Evolutionary conservation across 2,113 vertebrate species (phyloP).

Genomic region (Lagopus leucura): DNA sequence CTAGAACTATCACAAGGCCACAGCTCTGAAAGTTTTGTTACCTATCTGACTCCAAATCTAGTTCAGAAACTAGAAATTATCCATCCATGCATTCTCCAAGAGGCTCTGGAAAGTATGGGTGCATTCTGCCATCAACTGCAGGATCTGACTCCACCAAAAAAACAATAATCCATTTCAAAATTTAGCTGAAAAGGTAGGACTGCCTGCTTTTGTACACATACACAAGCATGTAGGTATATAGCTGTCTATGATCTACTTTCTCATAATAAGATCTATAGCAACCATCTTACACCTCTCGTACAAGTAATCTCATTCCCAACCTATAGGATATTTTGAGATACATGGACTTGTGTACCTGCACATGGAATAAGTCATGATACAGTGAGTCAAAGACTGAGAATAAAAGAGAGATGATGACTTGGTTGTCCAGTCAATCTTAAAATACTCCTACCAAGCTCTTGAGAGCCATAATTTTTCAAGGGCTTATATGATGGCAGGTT

Average conservation of each 20-base stretch:
- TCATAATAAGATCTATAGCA: not conserved
- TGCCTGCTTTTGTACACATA: not conserved
- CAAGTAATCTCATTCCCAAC: not conserved
- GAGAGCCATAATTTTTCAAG: slow-evolving; percentile 51
- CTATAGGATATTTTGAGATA: not conserved
- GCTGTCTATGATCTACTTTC: not conserved
- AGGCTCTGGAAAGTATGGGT: not conserved
- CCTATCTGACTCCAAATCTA: not conserved
- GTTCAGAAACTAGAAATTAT: not conserved
- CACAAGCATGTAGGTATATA: no score
- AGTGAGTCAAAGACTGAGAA: not conserved
- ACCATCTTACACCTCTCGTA: not conserved
- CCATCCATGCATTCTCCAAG: not conserved
- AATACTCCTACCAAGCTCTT: slow-evolving; percentile 58
- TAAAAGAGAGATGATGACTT: not conserved
- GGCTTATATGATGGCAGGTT: not conserved
- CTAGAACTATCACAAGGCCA: not conserved
- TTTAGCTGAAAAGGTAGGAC: not conserved
- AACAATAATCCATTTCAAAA: not conserved
- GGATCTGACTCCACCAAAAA: not conserved
- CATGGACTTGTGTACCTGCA: not conserved
- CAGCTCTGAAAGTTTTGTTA: not conserved
- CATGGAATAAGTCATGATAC: not conserved
- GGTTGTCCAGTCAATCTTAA: slow-evolving; percentile 30
- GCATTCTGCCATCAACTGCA: not conserved